phyloP scores from a whole-genome alignment of 2,888 invertebrate genomes.

The Lymantria dispar region DNA sequence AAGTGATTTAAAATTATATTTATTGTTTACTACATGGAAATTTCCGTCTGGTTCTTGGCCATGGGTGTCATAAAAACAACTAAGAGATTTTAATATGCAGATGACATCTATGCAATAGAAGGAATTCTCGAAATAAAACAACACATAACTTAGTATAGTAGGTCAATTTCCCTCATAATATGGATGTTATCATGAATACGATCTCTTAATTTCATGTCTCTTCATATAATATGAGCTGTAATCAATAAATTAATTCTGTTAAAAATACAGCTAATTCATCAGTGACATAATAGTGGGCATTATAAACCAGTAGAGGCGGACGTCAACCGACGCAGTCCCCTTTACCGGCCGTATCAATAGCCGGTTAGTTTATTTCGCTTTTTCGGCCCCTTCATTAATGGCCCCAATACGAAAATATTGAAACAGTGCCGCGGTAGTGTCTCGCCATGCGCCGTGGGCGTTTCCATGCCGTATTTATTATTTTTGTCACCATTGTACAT shows the following conservation, averaged over 20 bases:
- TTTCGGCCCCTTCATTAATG: slow-evolving; percentile 64
- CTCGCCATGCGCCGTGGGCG: slow-evolving; percentile 49
- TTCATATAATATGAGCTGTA: too few species aligned
- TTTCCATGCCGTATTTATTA: slow-evolving; percentile 73
- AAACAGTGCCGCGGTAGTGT: slow-evolving; percentile 47
- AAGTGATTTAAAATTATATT: too few species aligned
- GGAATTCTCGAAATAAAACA: too few species aligned
- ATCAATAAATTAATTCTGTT: slow-evolving; percentile 11
- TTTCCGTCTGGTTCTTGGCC: too few species aligned
- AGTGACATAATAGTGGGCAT: slow-evolving; percentile 21
- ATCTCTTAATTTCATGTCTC: too few species aligned
- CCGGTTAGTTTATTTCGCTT: slow-evolving; percentile 63
- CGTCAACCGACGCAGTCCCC: neutral
- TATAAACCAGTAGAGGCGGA: slow-evolving; percentile 22
- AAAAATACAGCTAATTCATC: slow-evolving; percentile 25
- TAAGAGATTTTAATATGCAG: too few species aligned
- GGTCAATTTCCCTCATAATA: too few species aligned
- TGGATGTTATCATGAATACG: too few species aligned
- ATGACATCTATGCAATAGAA: too few species aligned
- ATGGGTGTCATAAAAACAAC: too few species aligned
- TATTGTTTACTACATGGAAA: too few species aligned
- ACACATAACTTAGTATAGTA: too few species aligned
- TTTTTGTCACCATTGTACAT: slow-evolving; percentile 79
- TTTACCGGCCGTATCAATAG: slow-evolving; percentile 53
- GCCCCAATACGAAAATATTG: slow-evolving; percentile 72